Conservation (phyloP, 1,140 invertebrate species). For the Cherax quadricarinatus region DNA sequence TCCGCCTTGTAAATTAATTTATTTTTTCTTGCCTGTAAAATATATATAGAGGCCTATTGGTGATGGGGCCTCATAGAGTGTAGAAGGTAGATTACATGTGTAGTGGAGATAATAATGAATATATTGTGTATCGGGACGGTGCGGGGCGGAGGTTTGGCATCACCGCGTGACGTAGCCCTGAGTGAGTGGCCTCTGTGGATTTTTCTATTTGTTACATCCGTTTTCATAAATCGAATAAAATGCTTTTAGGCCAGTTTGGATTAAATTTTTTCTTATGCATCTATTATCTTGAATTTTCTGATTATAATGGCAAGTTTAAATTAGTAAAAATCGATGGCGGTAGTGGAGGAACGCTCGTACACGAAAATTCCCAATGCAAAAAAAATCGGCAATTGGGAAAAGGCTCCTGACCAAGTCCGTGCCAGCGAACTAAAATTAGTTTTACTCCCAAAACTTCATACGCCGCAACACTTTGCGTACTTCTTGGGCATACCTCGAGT, state of each 20-base stretch:
- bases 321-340: background rate
- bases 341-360: background rate
- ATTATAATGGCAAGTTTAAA: background rate
- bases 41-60: no score
- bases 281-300: background rate
- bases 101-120: background rate
- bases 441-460: background rate
- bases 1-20: no score
- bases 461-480: background rate
- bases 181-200: conserved; percentile 24
- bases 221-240: conserved; percentile 22
- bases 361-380: conserved; percentile 9
- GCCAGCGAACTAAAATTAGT: background rate
- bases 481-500: background rate
- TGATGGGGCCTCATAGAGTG: background rate
- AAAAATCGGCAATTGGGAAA: conserved; percentile 41
- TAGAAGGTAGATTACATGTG: background rate
- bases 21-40: no score
- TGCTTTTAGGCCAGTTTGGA: background rate
- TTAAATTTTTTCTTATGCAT: background rate
- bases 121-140: background rate
- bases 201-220: conserved; percentile 54
- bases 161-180: conserved; percentile 32
- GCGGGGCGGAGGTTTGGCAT: conserved; percentile 29
- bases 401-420: background rate